A percentile compares a stretch with the other conserved stretches of the same genome.
Evolutionary conservation across 35 echinoderm and acorn worm species (phyloP).

Genomic region (Stichopus chloronotus): DNA sequence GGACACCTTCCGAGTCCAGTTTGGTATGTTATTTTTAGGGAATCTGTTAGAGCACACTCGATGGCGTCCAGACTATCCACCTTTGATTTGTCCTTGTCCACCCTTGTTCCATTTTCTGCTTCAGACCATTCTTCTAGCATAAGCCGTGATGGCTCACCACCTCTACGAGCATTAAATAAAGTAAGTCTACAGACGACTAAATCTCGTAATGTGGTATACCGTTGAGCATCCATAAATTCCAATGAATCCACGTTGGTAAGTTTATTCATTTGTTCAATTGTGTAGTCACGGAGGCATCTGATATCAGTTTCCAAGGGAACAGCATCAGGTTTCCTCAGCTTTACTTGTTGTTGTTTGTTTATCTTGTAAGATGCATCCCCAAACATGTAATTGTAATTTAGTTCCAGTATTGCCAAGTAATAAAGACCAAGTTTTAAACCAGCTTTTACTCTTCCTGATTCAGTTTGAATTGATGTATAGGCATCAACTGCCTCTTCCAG

Average conservation of each 20-base stretch:
- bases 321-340: constrained; percentile 45
- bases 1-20: too few species aligned
- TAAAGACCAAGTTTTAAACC: constrained; percentile 64
- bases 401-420: constrained; percentile 55
- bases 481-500: constrained; percentile 62
- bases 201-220: constrained; percentile 23
- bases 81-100: constrained; percentile 36
- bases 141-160: constrained; percentile 43
- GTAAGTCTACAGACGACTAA: constrained; percentile 47
- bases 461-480: constrained; percentile 29
- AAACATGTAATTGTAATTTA: constrained; percentile 61
- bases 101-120: constrained; percentile 47
- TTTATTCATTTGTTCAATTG: constrained; percentile 14
- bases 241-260: not conserved
- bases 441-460: constrained; percentile 12
- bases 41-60: not conserved
- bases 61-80: not conserved
- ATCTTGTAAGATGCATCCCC: constrained; percentile 62
- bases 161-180: constrained; percentile 50
- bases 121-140: constrained; percentile 38
- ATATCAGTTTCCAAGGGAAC: constrained; percentile 60
- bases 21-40: not conserved
- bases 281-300: constrained; percentile 47
- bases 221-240: not conserved
- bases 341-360: constrained; percentile 39